Base-by-base conservation (phyloP, 2,888 invertebrate species). In the Temnothorax ravouxi region DNA sequence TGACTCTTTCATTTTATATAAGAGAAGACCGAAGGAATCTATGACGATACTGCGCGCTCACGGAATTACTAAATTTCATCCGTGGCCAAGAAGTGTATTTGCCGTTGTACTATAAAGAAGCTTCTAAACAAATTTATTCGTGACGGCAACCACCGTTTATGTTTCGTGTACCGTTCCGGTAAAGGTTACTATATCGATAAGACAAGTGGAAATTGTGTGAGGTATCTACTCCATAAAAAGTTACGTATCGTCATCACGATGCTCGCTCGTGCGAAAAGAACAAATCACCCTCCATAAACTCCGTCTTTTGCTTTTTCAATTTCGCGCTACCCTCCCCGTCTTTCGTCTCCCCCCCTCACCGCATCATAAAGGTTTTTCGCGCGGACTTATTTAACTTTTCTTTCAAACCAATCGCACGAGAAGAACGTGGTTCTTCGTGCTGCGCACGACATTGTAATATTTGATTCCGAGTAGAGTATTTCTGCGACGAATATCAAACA, bases 201-300 rank as follows among this genome's bases (percentile, higher is more conserved):
- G 56, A 47, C 72, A 72, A 74, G 59, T 74, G 74, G 74, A 74
- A 74, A 74, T 59, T 74, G 74, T 50, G 29, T 18, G 44, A 29
- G 44, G 44, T 15, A 38, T 34, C 52, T 38, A 54, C 13, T 44
- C n/a, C 74, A 59, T 74, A 74, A 74, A 74, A 61, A 74, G 74
- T 74, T 61, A 74, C 29, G 74, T 59, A 13, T 59, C 72, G 72
- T 72, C 72, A 25, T 72, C 72, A 56, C 18, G 56, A 13, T 41
- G 47, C 47, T 50, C 41, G 72, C 71, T 54, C 54, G 69, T 56
- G 41, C 4, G 11, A 41, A 15, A 44, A n/a, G 18, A 59, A 59
- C 59, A 61, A 61, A 74, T n/a, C 74, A 47, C 44, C 74, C 18
- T 74, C 29, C n/a, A 47, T 74, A 59, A 61, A 61, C 74, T 13